Percentiles rank a stretch among this genome's conserved stretches.
Conservation (phyloP, 1,140 invertebrate species). For the Dermatophagoides farinae region DNA sequence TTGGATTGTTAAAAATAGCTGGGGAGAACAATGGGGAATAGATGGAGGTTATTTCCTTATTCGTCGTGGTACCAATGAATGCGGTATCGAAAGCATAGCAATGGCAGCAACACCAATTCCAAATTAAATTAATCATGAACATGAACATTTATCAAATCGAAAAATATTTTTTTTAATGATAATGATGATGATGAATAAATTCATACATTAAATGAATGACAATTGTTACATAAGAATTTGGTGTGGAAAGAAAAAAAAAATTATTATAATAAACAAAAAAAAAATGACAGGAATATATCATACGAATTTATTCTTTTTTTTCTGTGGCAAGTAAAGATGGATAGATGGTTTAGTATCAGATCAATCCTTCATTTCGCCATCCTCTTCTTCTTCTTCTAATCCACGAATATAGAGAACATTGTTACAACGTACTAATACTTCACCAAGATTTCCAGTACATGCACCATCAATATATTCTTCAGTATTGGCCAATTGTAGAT, state of each 20-base stretch:
- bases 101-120: slow-evolving; percentile 22
- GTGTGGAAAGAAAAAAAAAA: too few relatives aligned
- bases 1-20: slow-evolving; percentile 84
- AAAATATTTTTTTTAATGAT: not conserved
- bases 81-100: slow-evolving; percentile 25
- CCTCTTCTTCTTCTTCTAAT: slow-evolving; percentile 83
- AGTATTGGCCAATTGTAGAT: slow-evolving; percentile 91
- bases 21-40: slow-evolving; percentile 37
- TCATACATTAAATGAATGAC: not conserved
- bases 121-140: slow-evolving; percentile 7
- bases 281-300: not conserved
- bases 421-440: slow-evolving; percentile 90
- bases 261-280: too few relatives aligned
- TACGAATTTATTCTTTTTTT: not conserved
- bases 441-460: slow-evolving; percentile 79
- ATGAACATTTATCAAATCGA: not conserved
- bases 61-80: slow-evolving; percentile 27
- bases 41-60: slow-evolving; percentile 27
- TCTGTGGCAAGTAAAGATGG: too few relatives aligned
- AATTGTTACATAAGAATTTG: not conserved
- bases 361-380: slow-evolving; percentile 16
- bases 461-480: slow-evolving; percentile 88
- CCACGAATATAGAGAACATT: slow-evolving; percentile 93
- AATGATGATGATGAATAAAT: not conserved
- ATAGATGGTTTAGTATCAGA: not conserved